Base-by-base conservation (phyloP, 2,888 invertebrate species). In the Panzeria rudis region DNA sequence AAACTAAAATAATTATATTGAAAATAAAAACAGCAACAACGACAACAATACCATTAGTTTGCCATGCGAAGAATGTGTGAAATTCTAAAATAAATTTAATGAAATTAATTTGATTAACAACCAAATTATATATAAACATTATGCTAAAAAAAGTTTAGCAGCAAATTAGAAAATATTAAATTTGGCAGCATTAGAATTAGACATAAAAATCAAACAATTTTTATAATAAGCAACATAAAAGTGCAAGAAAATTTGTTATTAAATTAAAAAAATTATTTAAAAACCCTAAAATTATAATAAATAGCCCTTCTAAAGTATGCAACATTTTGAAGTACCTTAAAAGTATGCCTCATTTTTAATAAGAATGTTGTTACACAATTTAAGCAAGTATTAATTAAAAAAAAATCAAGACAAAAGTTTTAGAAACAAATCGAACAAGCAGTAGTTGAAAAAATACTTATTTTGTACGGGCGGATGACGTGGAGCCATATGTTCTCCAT, bases 31-130 rank as follows among this genome's bases (percentile, higher is more conserved):
- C 29, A 32, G 44, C 66, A 54, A 41, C 20, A 54, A 41, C 17
- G 54, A 41, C 29, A 68, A 32, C 68, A 72, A 41, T 13, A 56
- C 4, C 4, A 56, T 9, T 17, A 41, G 8, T 71, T 29, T 8
- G 15, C 20, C 17, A 29, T 29, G 41, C 44, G 78, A 77, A 81
- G 52, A 86, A 80, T 78, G 83, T 78, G 86, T 75, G 76, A 85
- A 84, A 87, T 83, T 83, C 79, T 87, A 81, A 77, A 81, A 82
- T 79, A 77, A 81, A 86, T 86, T 83, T 85, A 83, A 86, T 84
- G 77, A 86, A 86, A 87, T 86, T 86, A 79, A 86, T 86, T 86
- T 83, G 80, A 86, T 80, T 85, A 82, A 78, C 85, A 85, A 85
- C 68, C 82, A 44, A 73, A 82, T 81, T 81, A 84, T 47, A 81